Evolutionary conservation across 2,888 invertebrate species (phyloP), one percentile per base, ranked within the genome.

Genomic region (Euzetes globulus): DNA sequence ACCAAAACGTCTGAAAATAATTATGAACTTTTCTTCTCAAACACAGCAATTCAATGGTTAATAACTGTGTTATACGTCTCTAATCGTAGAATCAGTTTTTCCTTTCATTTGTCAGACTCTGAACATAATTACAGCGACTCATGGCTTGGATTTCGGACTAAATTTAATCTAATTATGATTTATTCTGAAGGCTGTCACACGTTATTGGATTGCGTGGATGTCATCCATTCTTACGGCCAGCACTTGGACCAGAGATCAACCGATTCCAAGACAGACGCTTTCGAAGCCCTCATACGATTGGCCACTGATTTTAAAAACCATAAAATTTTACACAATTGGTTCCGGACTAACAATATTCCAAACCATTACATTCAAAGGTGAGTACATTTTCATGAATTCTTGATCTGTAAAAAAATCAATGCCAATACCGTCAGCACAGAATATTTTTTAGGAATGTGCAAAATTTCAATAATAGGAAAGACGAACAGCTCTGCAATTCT

Each of bases 161-260:
- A n/a, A 27, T 17, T 63, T n/a, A 29, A 22, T n/a, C 7, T 17
- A 29, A 33, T n/a, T 63, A 29, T 63, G 29, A 63, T 63, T 33
- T 37, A 17, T n/a, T 63, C 17, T 63, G 63, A 63, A 63, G 63
- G n/a, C 17, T 63, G 63, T 33, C 29, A 29, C 4, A 63, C 63
- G 1, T 29, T 63, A 33, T 33, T 29, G 29, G 63, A 63, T 63
- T 63, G 63, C 27, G 27, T 63, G 7, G 17, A 63, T 33, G 63
- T 19, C 33, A 17, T 63, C 17, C 17, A 29, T n/a, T 27, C 15
- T 6, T 63, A 17, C 9, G 63, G 17, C 29, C 29, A 63, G 17
- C 33, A 33, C 17, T 33, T 63, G 33, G 17, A 17, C 27, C 63
- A 37, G 0, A 63, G 29, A 17, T 17, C 63, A 63, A n/a, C 17